A percentile compares a stretch with the other conserved stretches of the same genome.
These are phyloP conservation scores for Gobio occitaniae DNA, from an alignment of 2,797 vertebrate genomes.

Conservation along the genomic window DNA sequence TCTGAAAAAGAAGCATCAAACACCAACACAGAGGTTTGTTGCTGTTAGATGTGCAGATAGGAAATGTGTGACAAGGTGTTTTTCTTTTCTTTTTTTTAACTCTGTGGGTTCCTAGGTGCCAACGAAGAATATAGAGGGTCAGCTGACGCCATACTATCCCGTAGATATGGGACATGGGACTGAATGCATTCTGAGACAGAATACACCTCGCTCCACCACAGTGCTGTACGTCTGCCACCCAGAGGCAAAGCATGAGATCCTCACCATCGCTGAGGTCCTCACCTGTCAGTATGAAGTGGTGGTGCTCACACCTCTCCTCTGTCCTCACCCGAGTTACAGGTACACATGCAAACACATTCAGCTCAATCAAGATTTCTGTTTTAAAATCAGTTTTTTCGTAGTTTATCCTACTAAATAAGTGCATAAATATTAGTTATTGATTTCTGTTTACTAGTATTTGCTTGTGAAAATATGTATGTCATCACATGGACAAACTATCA, in stretches of 20 bases:
- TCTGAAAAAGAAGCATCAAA: slow-evolving; percentile 61
- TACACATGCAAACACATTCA: slow-evolving; percentile 61
- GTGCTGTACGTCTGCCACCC: slow-evolving; percentile 97
- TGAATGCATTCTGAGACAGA: slow-evolving; percentile 90
- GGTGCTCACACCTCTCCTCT: slow-evolving; percentile 94
- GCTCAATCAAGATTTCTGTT: background rate
- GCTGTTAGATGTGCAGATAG: background rate
- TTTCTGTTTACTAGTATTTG: background rate
- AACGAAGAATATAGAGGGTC: slow-evolving; percentile 96
- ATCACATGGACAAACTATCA: background rate
- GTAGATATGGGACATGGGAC: slow-evolving; percentile 95
- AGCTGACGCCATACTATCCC: slow-evolving; percentile 93
- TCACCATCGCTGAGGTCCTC: slow-evolving; percentile 94
- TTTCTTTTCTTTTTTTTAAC: too few species aligned
- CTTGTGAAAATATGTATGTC: background rate
- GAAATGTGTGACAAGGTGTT: background rate
- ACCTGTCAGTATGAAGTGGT: slow-evolving; percentile 98
- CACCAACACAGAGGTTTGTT: slow-evolving; percentile 71
- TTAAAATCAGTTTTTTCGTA: background rate
- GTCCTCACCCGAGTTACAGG: slow-evolving; percentile 95
- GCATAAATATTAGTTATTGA: background rate
- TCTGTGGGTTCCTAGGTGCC: slow-evolving; percentile 80
- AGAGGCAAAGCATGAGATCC: slow-evolving; percentile 97
- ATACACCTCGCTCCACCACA: slow-evolving; percentile 85
- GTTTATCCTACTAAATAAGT: background rate